A percentile compares a stretch with the other conserved stretches of the same genome.
phyloP scores from a whole-genome alignment of 2,797 vertebrate species.

The Tenualosa ilisha region DNA sequence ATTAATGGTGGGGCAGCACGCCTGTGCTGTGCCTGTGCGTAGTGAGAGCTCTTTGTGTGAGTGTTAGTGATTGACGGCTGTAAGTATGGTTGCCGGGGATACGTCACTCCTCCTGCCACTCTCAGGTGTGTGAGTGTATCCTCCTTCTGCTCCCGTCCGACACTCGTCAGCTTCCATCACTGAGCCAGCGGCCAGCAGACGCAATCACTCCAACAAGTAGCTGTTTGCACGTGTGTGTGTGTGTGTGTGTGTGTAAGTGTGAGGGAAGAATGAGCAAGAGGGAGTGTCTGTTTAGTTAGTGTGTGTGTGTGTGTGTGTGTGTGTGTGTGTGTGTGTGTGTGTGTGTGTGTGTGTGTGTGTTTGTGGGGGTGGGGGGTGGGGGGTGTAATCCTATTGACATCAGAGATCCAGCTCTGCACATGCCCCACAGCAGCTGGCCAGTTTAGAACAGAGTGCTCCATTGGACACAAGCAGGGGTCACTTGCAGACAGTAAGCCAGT shows the following conservation, averaged over 20 bases:
- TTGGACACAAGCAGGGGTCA: slow-evolving; percentile 34
- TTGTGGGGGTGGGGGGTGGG: slow-evolving; percentile 44
- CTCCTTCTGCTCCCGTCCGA: not conserved
- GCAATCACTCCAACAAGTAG: slow-evolving; percentile 43
- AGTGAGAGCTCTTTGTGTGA: not conserved
- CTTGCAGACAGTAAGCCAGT: not conserved
- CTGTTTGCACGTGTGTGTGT: slow-evolving; percentile 4
- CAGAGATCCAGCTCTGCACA: slow-evolving; percentile 61
- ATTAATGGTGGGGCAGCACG: not conserved
- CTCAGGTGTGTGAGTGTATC: not conserved
- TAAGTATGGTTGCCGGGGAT: not conserved
- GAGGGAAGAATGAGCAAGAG: not conserved
- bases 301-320: not conserved
- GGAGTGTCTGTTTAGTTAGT: not conserved
- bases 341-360: not conserved
- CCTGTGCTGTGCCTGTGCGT: not conserved
- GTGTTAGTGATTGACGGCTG: slow-evolving; percentile 2
- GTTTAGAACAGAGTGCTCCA: slow-evolving; percentile 57
- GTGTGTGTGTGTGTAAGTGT: slow-evolving; percentile 15
- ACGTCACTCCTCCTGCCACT: not conserved
- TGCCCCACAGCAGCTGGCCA: slow-evolving; percentile 70
- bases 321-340: not conserved
- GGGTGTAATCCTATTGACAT: slow-evolving; percentile 71
- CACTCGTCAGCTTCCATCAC: not conserved
- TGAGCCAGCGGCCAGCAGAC: not conserved